Evolutionary conservation across 2,797 vertebrate genomes (phyloP), one percentile per base, ranked within the genome.

Genomic region (Xiphorhynchus erythropygius): DNA sequence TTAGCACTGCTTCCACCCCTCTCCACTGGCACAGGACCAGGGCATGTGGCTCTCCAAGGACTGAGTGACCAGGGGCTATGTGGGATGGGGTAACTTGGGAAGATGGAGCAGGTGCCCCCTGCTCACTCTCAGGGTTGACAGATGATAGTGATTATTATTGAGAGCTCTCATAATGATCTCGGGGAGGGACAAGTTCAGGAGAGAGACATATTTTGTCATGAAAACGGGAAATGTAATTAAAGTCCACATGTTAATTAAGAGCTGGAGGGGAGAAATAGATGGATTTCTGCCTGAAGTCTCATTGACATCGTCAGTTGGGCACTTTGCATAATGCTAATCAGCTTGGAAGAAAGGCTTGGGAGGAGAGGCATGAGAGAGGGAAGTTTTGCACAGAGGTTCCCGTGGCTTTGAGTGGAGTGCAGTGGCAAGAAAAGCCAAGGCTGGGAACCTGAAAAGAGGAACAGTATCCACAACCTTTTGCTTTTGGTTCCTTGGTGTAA

Each of bases 191-290:
- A 60, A 65, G 57, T 60, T 70, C 46, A 82, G 44, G 62, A 78
- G 24, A 68, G 24, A 84, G 35, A 60, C 33, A 46, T 35, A 86
- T 80, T 95, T 87, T 87, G 56, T 89, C 13, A 1, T 39, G 33
- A 83, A 88, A 95, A 80, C 0, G 11, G 75, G 64, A 87, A 92
- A 89, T 83, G 39, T 92, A 92, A 92, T 96, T 91, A 60, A 92
- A 92, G 71, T 71, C 60, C 52, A 74, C 44, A 3, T 75, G 59
- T 69, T 92, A 89, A 94, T 94, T 79, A 87, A 46, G 75, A 85
- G 64, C 60, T 70, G 41, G 81, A 89, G 60, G 52, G 71, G 28
- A 89, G 60, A 82, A 96, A 42, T 74, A 57, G 33, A 77, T 89
- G 75, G 78, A 85, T 93, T 95, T 91, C 56, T 92, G 93, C 68